phyloP scores from a whole-genome alignment of 2,797 vertebrate species.

The Manis crassicaudata region DNA sequence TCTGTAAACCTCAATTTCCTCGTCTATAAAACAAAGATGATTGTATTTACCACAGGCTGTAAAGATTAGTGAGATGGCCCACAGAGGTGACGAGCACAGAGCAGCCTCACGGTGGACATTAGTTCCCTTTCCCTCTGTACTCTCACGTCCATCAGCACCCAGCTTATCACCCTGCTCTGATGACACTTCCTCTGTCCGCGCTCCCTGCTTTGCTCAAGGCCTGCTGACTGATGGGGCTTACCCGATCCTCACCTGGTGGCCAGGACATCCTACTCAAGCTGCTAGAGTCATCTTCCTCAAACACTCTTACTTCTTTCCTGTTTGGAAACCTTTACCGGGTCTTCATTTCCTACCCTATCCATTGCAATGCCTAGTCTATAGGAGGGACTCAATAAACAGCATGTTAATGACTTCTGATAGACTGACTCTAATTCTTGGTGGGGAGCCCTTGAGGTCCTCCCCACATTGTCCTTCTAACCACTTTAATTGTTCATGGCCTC shows the following conservation, averaged over 20 bases:
- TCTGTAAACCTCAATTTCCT: slow-evolving; percentile 62
- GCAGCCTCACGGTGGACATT: neutral
- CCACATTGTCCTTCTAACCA: neutral
- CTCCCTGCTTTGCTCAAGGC: slow-evolving; percentile 6
- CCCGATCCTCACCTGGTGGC: neutral
- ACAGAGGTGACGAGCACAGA: neutral
- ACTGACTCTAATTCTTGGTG: neutral
- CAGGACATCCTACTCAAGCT: neutral
- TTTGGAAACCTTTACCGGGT: neutral
- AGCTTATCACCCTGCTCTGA: neutral
- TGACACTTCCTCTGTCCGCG: neutral
- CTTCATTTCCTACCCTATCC: neutral
- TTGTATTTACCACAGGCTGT: neutral
- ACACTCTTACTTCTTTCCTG: neutral
- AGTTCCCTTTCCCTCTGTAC: neutral
- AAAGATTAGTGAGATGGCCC: neutral
- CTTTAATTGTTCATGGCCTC: neutral
- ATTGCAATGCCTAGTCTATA: neutral
- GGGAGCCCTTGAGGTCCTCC: neutral
- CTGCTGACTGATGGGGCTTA: neutral
- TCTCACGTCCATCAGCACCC: neutral
- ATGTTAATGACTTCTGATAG: neutral
- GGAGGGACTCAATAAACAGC: neutral
- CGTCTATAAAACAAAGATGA: slow-evolving; percentile 18
- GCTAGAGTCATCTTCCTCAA: neutral